These are phyloP conservation scores for Beris morrisii DNA, from an alignment of 2,888 invertebrate species.

Conservation along the genomic window DNA sequence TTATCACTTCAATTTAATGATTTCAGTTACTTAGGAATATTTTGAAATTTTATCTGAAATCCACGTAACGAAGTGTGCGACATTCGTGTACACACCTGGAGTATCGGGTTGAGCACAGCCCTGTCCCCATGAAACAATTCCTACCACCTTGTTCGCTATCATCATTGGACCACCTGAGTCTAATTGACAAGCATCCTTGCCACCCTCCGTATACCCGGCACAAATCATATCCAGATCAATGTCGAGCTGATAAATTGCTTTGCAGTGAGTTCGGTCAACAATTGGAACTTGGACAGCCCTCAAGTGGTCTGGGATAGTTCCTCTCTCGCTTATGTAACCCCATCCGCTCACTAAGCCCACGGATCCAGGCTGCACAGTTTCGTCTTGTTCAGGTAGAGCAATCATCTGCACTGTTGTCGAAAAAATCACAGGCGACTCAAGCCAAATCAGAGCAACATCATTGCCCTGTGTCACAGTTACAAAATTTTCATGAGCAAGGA, in stretches of 20 bases:
- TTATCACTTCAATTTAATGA: too few species aligned
- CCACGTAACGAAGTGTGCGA: constrained; percentile 3
- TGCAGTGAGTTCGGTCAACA: constrained; percentile 15
- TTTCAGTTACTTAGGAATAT: too few species aligned
- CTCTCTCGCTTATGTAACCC: constrained; percentile 16
- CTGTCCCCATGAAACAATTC: constrained; percentile 26
- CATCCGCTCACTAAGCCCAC: constrained; percentile 26
- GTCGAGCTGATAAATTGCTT: neutral
- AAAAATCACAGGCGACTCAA: constrained; percentile 20
- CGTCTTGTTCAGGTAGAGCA: constrained; percentile 9
- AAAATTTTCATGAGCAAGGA: constrained; percentile 23
- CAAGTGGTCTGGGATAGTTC: constrained; percentile 11
- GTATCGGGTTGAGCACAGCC: constrained; percentile 21
- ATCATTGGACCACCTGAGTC: constrained; percentile 26
- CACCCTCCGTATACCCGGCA: constrained; percentile 22
- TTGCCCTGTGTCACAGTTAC: constrained; percentile 12
- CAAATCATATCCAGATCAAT: constrained; percentile 27
- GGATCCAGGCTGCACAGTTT: neutral
- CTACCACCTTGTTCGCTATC: constrained; percentile 13
- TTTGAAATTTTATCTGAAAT: neutral
- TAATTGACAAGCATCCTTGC: constrained; percentile 18
- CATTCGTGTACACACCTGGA: constrained; percentile 34
- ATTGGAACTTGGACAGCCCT: constrained; percentile 14
- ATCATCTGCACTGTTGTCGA: constrained; percentile 14
- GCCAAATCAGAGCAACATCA: constrained; percentile 26